Evolutionary conservation across 2,888 invertebrate genomes (phyloP), one percentile per base, ranked within the genome.

Genomic region (Acheta domesticus): DNA sequence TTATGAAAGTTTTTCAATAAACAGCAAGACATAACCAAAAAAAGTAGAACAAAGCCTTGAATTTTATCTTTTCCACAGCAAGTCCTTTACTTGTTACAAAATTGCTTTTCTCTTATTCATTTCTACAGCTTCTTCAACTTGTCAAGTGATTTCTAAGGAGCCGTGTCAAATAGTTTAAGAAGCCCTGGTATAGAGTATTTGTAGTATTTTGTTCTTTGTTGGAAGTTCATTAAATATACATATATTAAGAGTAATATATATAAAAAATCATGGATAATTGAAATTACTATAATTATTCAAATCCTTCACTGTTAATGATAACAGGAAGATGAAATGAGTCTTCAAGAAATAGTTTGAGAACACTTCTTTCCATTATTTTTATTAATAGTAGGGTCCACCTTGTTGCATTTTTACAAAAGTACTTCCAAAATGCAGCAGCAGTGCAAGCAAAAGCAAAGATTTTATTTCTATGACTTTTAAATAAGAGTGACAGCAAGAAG

Each of bases 181-280:
- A 36, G 36, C 36, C 36, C 36, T 36, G 36, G 36, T 36, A 36
- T 36, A 36, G 62, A 62, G 62, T 62, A 62, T 62, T 62, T 62
- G 62, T 62, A 62, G 62, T n/a, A 62, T 62, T 62, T 62, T 62
- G 62, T 62, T 62, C 62, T 62, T 62, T 62, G 62, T 62, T 62
- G 62, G 62, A 62, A n/a, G 62, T 62, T 62, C 62, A 62, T 89
- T 89, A 88, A 89, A 89, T 88, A 88, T 86, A 88, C 87, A 86
- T 86, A 87, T 88, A 86, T 86, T 36, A 75, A 74, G 75, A 20
- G 75, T 48, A 50, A 80, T 80, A 78, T 78, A 76, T 48, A 48
- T 79, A 76, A 21, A 62, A 62, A 49, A 48, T 79, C 20, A 79
- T n/a, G 48, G 48, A 76, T 23, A 49, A 48, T 76, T 76, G 48